Percentiles rank a stretch among this genome's conserved stretches.
Conservation (phyloP, 1,140 invertebrate genomes). For the Fragariocoptes setiger region DNA sequence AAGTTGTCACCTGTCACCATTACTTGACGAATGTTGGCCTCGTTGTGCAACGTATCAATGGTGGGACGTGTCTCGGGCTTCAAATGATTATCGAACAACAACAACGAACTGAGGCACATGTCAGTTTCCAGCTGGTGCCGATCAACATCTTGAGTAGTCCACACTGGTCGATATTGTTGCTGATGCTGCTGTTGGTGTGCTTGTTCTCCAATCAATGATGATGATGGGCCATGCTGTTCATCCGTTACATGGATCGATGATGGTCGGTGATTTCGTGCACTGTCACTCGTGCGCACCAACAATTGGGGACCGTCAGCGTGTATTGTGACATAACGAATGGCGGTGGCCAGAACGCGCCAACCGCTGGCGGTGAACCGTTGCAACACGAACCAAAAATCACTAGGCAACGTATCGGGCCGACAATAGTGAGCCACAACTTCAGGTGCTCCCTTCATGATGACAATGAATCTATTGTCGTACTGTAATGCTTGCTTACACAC, state of each 20-base stretch:
- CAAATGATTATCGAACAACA: slow-evolving; percentile 64
- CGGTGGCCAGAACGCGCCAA: slow-evolving; percentile 53
- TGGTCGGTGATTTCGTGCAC: no score
- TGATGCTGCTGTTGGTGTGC: no score
- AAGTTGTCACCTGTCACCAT: slow-evolving; percentile 97
- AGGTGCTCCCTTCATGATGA: slow-evolving; percentile 45
- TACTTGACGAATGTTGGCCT: slow-evolving; percentile 55
- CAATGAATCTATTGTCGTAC: slow-evolving; percentile 23
- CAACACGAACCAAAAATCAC: slow-evolving; percentile 30
- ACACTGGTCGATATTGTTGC: slow-evolving; percentile 5
- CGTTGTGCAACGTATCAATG: slow-evolving; percentile 36
- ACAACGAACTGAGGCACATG: slow-evolving; percentile 49
- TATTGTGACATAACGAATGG: no score
- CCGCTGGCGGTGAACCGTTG: slow-evolving; percentile 47
- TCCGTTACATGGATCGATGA: no score
- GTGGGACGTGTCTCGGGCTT: slow-evolving; percentile 45
- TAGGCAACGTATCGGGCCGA: slow-evolving; percentile 30
- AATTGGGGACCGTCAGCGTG: no score
- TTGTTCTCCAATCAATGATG: no score
- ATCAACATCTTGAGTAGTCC: slow-evolving; percentile 6
- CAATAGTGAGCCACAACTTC: slow-evolving; percentile 44
- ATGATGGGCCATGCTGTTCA: no score
- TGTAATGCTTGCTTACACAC: slow-evolving; percentile 21
- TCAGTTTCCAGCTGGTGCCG: slow-evolving; percentile 38
- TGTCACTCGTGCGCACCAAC: no score